phyloP scores from a whole-genome alignment of 2,888 invertebrate genomes.

The Cenopis cana region DNA sequence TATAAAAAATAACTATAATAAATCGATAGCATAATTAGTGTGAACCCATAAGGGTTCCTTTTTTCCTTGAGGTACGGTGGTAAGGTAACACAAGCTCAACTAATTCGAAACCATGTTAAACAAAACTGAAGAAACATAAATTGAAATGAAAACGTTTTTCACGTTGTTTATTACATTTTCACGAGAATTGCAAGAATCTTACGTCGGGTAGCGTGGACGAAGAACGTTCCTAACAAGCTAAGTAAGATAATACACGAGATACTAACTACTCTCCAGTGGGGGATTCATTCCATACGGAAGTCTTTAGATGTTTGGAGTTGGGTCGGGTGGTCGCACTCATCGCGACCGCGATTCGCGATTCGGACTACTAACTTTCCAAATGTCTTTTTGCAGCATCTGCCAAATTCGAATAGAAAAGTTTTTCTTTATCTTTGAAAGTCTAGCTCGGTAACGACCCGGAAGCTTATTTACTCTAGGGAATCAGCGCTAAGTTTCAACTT shows the following conservation, averaged over 20 bases:
- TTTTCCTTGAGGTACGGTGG: no score
- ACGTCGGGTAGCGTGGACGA: constrained; percentile 14
- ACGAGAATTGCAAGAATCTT: neutral
- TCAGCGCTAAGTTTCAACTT: constrained; percentile 42
- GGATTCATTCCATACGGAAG: constrained; percentile 53
- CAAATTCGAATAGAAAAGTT: constrained; percentile 73
- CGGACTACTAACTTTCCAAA: constrained; percentile 61
- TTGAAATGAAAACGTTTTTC: neutral
- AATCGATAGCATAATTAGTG: no score
- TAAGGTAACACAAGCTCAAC: neutral
- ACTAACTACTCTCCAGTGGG: constrained; percentile 46
- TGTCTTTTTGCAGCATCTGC: constrained; percentile 68
- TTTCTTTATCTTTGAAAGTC: constrained; percentile 71
- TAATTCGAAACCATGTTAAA: neutral
- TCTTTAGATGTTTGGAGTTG: constrained; percentile 59
- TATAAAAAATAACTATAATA: no score
- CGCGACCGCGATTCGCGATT: no score
- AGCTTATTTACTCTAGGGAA: constrained; percentile 59
- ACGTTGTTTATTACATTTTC: neutral
- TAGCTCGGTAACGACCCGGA: constrained; percentile 62
- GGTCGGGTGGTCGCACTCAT: constrained; percentile 54
- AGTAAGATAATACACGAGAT: constrained; percentile 46
- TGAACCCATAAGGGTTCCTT: no score
- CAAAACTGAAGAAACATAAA: neutral
- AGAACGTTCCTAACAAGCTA: constrained; percentile 41